These are phyloP conservation scores for Etheostoma nigrum DNA, from an alignment of 2,797 vertebrate species.

Conservation along the genomic window DNA sequence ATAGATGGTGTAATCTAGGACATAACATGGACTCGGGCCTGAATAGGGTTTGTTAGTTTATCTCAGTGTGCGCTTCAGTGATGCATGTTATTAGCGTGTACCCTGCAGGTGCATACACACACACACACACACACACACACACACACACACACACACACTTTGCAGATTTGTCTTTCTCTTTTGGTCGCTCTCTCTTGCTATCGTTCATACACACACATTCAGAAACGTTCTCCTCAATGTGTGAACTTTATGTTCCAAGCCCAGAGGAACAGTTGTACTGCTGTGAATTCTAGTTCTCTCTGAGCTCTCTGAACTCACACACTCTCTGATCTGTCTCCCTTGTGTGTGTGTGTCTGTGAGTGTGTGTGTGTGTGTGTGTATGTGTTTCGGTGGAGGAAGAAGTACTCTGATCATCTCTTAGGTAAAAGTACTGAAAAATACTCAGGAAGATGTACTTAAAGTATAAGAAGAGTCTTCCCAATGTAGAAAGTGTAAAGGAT, in stretches of 20 bases:
- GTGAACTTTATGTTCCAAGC: constrained; percentile 67
- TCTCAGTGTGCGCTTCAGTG: constrained; percentile 60
- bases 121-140: constrained; percentile 40
- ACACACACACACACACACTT: constrained; percentile 20
- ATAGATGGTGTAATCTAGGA: constrained; percentile 59
- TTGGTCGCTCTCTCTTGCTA: constrained; percentile 7
- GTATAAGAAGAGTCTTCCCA: too few relatives aligned
- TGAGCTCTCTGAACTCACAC: constrained; percentile 64
- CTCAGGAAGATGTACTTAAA: too few relatives aligned
- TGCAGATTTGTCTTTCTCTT: constrained; percentile 9
- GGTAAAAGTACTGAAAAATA: too few relatives aligned
- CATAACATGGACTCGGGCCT: constrained; percentile 60
- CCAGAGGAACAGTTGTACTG: constrained; percentile 59
- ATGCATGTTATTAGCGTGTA: constrained; percentile 70
- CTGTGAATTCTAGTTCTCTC: constrained; percentile 63
- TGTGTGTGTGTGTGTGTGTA: constrained; percentile 5
- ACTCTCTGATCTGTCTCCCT: constrained; percentile 66
- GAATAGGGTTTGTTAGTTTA: constrained; percentile 45
- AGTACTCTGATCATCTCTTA: too few relatives aligned
- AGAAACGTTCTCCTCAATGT: constrained; percentile 61
- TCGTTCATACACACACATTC: constrained; percentile 52
- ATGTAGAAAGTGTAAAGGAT: too few relatives aligned
- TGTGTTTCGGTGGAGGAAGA: too few relatives aligned
- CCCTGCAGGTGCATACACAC: constrained; percentile 62
- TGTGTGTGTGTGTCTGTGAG: not conserved